phyloP scores from a whole-genome alignment of 2,113 vertebrate species.

The Gopherus flavomarginatus region DNA sequence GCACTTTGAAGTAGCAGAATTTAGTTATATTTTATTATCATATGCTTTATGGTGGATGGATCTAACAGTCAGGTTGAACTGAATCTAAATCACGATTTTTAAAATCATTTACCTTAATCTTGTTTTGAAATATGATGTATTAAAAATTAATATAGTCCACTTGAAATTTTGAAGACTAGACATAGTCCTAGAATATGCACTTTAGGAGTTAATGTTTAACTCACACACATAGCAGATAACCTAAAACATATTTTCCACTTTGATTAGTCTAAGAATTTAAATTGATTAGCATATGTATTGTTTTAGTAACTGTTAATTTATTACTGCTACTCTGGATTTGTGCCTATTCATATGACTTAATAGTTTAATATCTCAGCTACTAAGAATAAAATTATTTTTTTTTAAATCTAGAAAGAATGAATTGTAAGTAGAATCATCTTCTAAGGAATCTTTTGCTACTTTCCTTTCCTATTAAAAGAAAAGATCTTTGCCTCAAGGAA shows the following conservation, averaged over 20 bases:
- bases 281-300: background rate
- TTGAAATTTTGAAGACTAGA: background rate
- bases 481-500: background rate
- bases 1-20: background rate
- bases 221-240: rapidly evolving
- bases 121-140: background rate
- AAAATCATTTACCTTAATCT: background rate
- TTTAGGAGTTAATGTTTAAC: slow-evolving; percentile 21
- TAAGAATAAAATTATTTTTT: background rate
- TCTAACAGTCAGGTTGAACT: background rate
- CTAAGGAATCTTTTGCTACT: background rate
- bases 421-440: background rate
- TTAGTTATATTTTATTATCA: background rate
- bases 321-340: background rate
- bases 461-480: background rate
- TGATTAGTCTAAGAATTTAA: background rate
- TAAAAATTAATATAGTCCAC: background rate
- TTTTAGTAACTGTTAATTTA: background rate
- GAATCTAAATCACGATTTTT: background rate
- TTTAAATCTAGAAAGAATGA: background rate
- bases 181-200: background rate
- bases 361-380: background rate
- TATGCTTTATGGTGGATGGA: background rate
- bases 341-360: background rate
- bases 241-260: background rate